A percentile compares a stretch with the other conserved stretches of the same genome.
Conservation (phyloP, 2,888 invertebrate species). For the Hyposoter dolosus region DNA sequence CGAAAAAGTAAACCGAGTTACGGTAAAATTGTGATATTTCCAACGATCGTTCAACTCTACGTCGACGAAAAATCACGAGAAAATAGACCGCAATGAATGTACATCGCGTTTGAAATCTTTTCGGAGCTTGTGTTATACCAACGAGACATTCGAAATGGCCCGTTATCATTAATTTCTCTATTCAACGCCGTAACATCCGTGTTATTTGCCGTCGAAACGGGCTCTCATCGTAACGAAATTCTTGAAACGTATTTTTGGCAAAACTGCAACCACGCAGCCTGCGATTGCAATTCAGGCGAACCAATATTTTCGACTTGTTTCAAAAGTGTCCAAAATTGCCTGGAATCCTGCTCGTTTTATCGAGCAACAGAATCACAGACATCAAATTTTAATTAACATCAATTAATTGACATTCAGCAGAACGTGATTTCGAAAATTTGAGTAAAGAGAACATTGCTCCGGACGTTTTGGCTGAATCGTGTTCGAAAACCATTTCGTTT, state of each 20-base stretch:
- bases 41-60: conserved; percentile 45
- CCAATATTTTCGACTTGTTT: not conserved
- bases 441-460: too few species aligned
- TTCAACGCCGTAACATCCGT: conserved; percentile 40
- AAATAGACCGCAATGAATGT: not conserved
- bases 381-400: not conserved
- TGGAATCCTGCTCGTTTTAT: not conserved
- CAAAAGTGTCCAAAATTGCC: not conserved
- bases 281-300: conserved; percentile 20
- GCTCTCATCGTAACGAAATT: conserved; percentile 31
- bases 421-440: not conserved
- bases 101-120: conserved; percentile 3
- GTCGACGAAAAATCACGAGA: conserved; percentile 22
- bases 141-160: conserved; percentile 36
- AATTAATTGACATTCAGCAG: not conserved
- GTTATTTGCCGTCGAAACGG: conserved; percentile 31
- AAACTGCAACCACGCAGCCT: conserved; percentile 16
- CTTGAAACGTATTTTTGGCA: conserved; percentile 37
- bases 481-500: not conserved
- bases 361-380: not conserved
- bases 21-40: conserved; percentile 68
- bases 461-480: too few species aligned
- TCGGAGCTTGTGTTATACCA: conserved; percentile 29
- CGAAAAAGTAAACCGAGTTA: conserved; percentile 37
- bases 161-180: conserved; percentile 43